These are phyloP conservation scores for Timema cristinae DNA, from an alignment of 2,888 invertebrate genomes.

Conservation along the genomic window DNA sequence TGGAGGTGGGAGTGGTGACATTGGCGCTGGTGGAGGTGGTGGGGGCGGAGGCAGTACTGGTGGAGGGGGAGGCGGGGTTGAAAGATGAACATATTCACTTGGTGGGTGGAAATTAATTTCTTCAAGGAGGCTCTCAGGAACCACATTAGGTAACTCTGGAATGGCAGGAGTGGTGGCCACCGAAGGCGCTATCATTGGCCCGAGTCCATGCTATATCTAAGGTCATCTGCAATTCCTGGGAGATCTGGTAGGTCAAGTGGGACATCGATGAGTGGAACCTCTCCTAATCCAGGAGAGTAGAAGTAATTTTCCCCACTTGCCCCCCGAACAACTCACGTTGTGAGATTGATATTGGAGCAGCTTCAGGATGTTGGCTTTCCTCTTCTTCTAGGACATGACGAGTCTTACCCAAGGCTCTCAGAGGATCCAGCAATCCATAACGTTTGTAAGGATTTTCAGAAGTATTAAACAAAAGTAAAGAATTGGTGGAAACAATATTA, in stretches of 20 bases:
- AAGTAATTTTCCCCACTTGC: slow-evolving; percentile 53
- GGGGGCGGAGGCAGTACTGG: slow-evolving; percentile 42
- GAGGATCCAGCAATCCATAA: slow-evolving; percentile 54
- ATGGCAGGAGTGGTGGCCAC: slow-evolving; percentile 48
- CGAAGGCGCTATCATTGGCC: slow-evolving; percentile 82
- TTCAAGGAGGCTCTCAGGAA: slow-evolving; percentile 34
- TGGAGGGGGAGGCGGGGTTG: slow-evolving; percentile 35
- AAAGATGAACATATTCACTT: slow-evolving; percentile 25
- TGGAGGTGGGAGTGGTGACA: slow-evolving; percentile 41
- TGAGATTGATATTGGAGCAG: slow-evolving; percentile 69
- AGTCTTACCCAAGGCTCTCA: slow-evolving; percentile 48
- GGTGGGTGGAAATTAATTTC: slow-evolving; percentile 33
- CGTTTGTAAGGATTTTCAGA: slow-evolving; percentile 66
- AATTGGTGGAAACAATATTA: slow-evolving; percentile 65
- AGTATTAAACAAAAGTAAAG: slow-evolving; percentile 74
- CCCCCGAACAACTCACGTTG: slow-evolving; percentile 51
- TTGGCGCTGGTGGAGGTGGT: slow-evolving; percentile 34
- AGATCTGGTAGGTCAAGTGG: slow-evolving; percentile 85
- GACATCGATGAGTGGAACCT: slow-evolving; percentile 80
- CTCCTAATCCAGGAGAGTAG: slow-evolving; percentile 66
- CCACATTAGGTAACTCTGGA: slow-evolving; percentile 43
- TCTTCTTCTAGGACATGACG: slow-evolving; percentile 44
- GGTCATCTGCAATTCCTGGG: slow-evolving; percentile 76
- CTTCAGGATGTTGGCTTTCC: slow-evolving; percentile 53
- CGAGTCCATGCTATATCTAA: slow-evolving; percentile 66